Base-by-base conservation (phyloP, 2,888 invertebrate genomes). In the Xanthostigma xanthostigma region DNA sequence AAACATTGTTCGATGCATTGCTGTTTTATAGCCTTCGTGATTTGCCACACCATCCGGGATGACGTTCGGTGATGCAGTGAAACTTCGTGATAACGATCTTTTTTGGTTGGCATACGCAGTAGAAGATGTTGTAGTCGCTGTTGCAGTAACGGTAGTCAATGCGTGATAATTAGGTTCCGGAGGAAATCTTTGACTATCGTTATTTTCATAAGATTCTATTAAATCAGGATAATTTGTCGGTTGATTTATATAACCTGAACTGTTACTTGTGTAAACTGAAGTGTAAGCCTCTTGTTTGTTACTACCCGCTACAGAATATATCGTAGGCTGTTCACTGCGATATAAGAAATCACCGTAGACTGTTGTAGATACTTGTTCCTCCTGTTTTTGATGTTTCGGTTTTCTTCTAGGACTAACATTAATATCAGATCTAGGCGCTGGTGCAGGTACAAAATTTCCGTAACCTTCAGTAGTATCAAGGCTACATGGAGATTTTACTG, bases 221-320 rank as follows among this genome's bases (percentile, higher is more conserved):
- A 79, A 68, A 62, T 82, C 82, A 50, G 82, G 79, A 68, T 81
- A 81, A 65, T 72, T 74, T 53, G 73, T 73, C 49, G 77, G 74
- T 64, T 79, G 76, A 53, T 75, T 71, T 3, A 68, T 67, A 55
- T 76, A 74, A 55, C 75, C 74, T 44, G 78, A 75, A 56, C 77
- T 74, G 45, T 79, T 78, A 51, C 78, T 79, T 13, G 83, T 82
- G 63, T 83, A 83, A 9, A 84, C 81, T 44, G 80, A 81, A n/a
- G 83, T 82, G 59, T 81, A 83, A 48, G 76, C 74, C 55, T 81
- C 78, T 63, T 79, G 76, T 49, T 79, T 74, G 67, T 83, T 81
- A 54, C 72, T 75, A 43, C 83, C 84, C 44, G 84, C 84, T 13
- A 84, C 80, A 2, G 84, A 84, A 62, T 84, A 84, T 61, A 84